phyloP scores from a whole-genome alignment of 2,797 vertebrate genomes.

The Geotrypetes seraphini region DNA sequence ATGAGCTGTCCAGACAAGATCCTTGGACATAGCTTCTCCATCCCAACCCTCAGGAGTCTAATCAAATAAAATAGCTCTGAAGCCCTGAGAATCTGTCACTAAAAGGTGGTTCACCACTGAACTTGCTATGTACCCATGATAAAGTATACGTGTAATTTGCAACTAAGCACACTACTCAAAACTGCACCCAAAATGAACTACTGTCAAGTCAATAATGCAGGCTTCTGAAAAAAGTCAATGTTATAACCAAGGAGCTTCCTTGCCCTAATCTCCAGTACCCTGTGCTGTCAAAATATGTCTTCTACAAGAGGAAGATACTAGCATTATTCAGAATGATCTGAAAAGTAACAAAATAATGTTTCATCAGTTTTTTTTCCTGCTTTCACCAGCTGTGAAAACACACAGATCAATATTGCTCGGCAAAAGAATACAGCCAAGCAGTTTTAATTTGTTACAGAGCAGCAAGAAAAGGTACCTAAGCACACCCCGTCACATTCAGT shows the following conservation, averaged over 20 bases:
- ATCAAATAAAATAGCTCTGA: too few species aligned
- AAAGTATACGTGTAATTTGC: too few species aligned
- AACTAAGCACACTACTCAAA: too few species aligned
- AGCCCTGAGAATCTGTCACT: too few species aligned
- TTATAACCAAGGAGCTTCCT: background rate
- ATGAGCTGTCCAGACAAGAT: too few species aligned
- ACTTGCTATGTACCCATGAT: too few species aligned
- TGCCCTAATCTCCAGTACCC: too few species aligned
- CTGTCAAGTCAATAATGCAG: background rate
- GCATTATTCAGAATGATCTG: conserved; percentile 46
- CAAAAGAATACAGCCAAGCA: conserved; percentile 45
- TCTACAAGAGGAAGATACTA: conserved; percentile 40
- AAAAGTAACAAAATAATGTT: conserved; percentile 53
- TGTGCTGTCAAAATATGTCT: conserved; percentile 54
- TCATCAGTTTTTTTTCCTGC: background rate
- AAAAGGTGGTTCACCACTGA: too few species aligned
- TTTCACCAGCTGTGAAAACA: conserved; percentile 34
- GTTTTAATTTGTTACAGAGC: conserved; percentile 64
- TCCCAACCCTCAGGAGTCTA: too few species aligned
- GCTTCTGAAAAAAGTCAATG: background rate
- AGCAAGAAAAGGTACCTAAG: conserved; percentile 58
- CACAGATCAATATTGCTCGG: conserved; percentile 56
- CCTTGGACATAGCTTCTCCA: too few species aligned
- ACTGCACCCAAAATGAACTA: too few species aligned
- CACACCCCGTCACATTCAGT: conserved; percentile 66